Evolutionary conservation across 2,797 vertebrate genomes (phyloP), one percentile per base, ranked within the genome.

Genomic region (Chiroxiphia lanceolata): DNA sequence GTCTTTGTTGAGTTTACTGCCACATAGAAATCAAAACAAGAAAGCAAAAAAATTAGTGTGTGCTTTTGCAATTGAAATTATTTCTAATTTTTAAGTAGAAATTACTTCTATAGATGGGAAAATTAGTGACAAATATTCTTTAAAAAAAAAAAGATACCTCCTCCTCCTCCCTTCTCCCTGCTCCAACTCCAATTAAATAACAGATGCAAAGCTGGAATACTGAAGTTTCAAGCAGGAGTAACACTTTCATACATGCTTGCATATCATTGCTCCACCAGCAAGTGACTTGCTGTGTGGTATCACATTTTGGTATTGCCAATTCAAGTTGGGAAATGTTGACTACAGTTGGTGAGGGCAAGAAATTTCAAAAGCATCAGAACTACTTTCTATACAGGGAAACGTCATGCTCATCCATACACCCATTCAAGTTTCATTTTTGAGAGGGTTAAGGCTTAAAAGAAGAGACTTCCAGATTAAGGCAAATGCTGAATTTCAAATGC

Each of bases 51-150:
- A 92, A 72, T 7, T 22, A 44, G 6, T 50, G 34, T 15, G 36
- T 80, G 26, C 13, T 60, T 89, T 38, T 81, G 51, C 42, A 88
- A 34, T 33, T 71, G 42, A 90, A 96, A 89, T 87, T 15, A 13
- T 38, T 71, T 82, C n/a, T 54, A 51, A 53, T 91, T 72, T 78
- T 72, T 40, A 61, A 69, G 38, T 29, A 64, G 16, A 34, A 89
- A 76, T 91, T 75, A 27, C 16, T 68, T 79, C 29, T 69, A 29
- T 5, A 33, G 38, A 65, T 63, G 27, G 16, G 59, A 15, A 91
- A 81, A 86, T n/a, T 13, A 64, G 13, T 54, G 65, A 69, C 13
- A 81, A 77, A 76, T 83, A 80, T n/a, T 78, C 33, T 6, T 27
- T 6, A 67, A 86, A 26, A 8, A 71, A 29, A 12, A 19, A 63